Base-by-base conservation (phyloP, 2,888 invertebrate genomes). In the Unio delphinus region DNA sequence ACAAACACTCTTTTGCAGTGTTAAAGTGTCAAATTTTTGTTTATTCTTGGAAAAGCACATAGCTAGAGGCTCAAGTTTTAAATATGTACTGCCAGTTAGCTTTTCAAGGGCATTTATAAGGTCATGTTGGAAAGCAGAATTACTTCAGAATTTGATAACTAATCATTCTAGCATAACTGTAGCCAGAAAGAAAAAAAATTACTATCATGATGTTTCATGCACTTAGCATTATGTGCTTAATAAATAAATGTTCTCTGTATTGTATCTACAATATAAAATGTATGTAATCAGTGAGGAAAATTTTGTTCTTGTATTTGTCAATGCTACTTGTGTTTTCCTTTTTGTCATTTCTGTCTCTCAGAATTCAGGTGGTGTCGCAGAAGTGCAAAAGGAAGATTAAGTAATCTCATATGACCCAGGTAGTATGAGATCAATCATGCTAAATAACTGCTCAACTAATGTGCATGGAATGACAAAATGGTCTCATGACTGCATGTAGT, bases 311-410 rank as follows among this genome's bases (percentile, higher is more conserved):
- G 45, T 45, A 17, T 23, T 54, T 34, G 60, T 59, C 18, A 20
- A 5, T 18, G 23, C 28, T 59, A 59, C 28, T 59, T 26, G 15
- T 59, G 28, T 59, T 59, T 18, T 59, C n/a, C 18, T 59, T 20
- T 59, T 17, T 62, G 34, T 62, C 20, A 54, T 62, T 54, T 62
- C 23, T 54, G 23, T 54, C 23, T 45, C 55, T 62, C 62, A 62
- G 61, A 20, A 34, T 54, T 54, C 34, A 62, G 23, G 45, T 54
- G 62, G 55, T 23, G 26, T 45, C 45, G 45, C 34, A 62, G 17
- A 20, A 15, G 34, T 62, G 23, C 17, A 20, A 34, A 34, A 62
- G 26, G 62, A 62, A 62, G 55, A 54, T 23, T 23, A 20, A 54
- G 17, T 62, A 23, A n/a, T 54, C 20, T 26, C 34, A 20, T 62